These are phyloP conservation scores for Aurelia sp. DNA, from an alignment of 30 jellyfish, hydroid and myxozoan genomes.

Conservation along the genomic window DNA sequence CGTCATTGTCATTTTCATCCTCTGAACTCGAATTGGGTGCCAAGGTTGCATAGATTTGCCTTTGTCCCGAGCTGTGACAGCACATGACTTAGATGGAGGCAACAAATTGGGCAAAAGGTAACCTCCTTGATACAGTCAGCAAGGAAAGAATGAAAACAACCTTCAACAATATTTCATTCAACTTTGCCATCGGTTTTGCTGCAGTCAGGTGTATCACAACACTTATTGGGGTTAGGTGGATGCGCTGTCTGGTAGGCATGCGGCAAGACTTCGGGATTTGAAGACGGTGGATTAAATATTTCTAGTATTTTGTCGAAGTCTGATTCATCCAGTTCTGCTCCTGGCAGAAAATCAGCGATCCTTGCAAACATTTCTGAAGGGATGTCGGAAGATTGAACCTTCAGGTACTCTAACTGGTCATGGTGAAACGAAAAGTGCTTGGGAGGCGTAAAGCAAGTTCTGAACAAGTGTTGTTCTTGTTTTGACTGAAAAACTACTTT, in stretches of 20 bases:
- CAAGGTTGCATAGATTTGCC: not conserved
- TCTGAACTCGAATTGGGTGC: not conserved
- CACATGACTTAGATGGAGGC: not conserved
- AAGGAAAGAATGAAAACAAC: not conserved
- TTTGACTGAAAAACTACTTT: not conserved
- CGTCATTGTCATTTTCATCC: not conserved
- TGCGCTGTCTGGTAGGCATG: not conserved
- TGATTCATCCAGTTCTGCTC: not conserved
- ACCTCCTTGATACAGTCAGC: not conserved
- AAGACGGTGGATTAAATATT: not conserved
- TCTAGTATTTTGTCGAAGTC: not conserved
- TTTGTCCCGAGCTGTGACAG: not conserved
- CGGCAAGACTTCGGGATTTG: not conserved
- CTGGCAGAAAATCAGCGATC: not conserved
- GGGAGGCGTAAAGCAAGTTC: slow-evolving; percentile 3
- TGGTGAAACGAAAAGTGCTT: not conserved
- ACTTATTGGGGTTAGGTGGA: not conserved
- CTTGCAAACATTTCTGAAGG: not conserved
- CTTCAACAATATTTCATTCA: not conserved
- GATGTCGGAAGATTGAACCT: not conserved
- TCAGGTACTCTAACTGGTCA: not conserved
- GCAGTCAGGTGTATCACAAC: not conserved
- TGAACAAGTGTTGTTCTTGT: slow-evolving; percentile 1
- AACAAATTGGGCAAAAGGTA: slow-evolving; percentile 1
- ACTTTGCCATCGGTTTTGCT: not conserved